A percentile compares a stretch with the other conserved stretches of the same genome.
phyloP scores from a whole-genome alignment of 2,113 vertebrate species.

The Colinus virginianus region DNA sequence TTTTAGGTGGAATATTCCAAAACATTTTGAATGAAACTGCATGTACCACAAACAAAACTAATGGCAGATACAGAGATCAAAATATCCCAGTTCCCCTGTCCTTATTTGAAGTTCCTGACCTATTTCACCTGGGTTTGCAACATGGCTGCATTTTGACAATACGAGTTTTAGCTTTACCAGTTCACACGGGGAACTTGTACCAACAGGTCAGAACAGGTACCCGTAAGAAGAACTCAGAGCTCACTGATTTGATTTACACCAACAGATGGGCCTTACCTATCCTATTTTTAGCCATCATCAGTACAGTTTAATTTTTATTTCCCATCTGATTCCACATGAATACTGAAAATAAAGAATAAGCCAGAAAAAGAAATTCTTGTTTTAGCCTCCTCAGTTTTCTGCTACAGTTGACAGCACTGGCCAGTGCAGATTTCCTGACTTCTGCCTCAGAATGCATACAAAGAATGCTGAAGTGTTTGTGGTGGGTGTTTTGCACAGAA shows the following conservation, averaged over 20 bases:
- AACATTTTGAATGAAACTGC: not conserved
- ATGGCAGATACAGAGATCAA: not conserved
- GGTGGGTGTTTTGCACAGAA: not conserved
- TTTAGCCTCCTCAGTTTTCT: not conserved
- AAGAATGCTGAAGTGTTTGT: not conserved
- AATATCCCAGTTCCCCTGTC: rapidly evolving
- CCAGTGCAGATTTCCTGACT: constrained; percentile 10
- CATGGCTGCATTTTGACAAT: not conserved
- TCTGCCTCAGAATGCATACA: not conserved
- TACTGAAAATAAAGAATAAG: not conserved
- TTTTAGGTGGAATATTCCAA: not conserved
- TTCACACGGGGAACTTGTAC: not conserved
- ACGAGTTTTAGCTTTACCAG: not conserved
- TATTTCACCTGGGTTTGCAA: not conserved
- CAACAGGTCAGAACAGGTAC: not conserved
- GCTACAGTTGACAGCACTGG: not conserved
- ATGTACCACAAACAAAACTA: rapidly evolving
- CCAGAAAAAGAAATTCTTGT: not conserved
- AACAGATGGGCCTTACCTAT: rapidly evolving
- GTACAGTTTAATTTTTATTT: not conserved
- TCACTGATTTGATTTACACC: not conserved
- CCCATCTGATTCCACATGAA: not conserved
- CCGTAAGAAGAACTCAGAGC: not conserved
- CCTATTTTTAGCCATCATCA: not conserved
- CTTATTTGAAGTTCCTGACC: not conserved